These are phyloP conservation scores for Gambusia yucatana DNA, from an alignment of 2,797 vertebrate species.

Conservation along the genomic window DNA sequence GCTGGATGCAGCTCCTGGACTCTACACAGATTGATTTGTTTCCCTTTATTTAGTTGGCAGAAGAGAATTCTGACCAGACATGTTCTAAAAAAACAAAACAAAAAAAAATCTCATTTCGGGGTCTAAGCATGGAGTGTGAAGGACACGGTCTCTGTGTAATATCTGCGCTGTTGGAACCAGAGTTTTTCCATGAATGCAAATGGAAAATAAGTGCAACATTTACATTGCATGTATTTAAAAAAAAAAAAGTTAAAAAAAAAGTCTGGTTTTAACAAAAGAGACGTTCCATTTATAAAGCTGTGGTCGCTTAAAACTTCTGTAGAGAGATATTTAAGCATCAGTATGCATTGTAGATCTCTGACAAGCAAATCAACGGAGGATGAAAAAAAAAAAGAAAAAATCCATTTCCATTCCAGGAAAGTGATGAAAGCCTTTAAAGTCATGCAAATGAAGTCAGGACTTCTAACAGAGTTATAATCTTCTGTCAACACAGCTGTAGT, in stretches of 20 bases:
- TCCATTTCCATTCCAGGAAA: constrained; percentile 18
- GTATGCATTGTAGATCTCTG: constrained; percentile 4
- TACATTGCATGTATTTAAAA: not conserved
- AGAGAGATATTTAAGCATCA: constrained; percentile 22
- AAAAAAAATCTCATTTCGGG: constrained; percentile 6
- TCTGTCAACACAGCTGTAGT: not conserved
- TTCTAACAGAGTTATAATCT: not conserved
- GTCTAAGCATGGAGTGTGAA: constrained; percentile 25
- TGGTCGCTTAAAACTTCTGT: not conserved
- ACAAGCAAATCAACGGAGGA: constrained; percentile 8
- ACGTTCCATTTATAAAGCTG: not conserved
- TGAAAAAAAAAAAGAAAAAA: constrained; percentile 28
- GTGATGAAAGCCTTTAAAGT: constrained; percentile 28
- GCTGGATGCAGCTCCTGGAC: constrained; percentile 14
- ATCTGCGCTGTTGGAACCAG: not conserved
- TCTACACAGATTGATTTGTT: constrained; percentile 55
- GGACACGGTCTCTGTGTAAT: constrained; percentile 17
- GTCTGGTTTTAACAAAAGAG: not conserved
- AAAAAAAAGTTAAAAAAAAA: not conserved
- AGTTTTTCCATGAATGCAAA: not conserved
- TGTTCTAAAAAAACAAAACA: not conserved
- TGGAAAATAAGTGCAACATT: not conserved
- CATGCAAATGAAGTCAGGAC: constrained; percentile 19
- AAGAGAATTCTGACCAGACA: constrained; percentile 23
- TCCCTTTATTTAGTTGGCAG: constrained; percentile 48